phyloP scores from a whole-genome alignment of 2,113 vertebrate genomes.

The Sporophila hypoxantha region DNA sequence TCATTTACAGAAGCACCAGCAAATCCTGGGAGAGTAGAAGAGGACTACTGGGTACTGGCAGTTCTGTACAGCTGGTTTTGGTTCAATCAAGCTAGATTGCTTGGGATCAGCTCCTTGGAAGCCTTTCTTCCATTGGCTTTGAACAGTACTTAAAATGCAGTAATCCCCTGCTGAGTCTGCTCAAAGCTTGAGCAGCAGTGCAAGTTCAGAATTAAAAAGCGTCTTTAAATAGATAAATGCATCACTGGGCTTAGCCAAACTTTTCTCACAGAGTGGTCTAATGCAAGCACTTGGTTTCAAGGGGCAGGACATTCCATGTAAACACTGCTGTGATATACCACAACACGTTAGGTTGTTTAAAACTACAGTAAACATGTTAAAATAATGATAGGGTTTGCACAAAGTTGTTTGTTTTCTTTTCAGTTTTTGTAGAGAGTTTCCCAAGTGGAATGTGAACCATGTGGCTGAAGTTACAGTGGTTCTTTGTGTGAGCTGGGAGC shows the following conservation, averaged over 20 bases:
- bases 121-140: constrained; percentile 47
- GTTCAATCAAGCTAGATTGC: constrained; percentile 26
- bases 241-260: constrained; percentile 43
- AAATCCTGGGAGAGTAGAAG: neutral
- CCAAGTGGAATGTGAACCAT: neutral
- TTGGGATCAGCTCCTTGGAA: constrained; percentile 47
- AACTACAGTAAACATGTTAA: neutral
- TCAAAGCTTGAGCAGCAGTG: constrained; percentile 34
- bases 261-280: constrained; percentile 24
- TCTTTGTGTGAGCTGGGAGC: neutral
- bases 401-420: neutral
- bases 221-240: constrained; percentile 61
- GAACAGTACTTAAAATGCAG: constrained; percentile 37
- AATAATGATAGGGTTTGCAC: neutral
- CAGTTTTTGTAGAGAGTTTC: neutral
- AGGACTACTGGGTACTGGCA: neutral
- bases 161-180: constrained; percentile 38
- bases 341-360: neutral
- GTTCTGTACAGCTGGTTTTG: neutral
- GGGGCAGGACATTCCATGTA: neutral
- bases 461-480: neutral
- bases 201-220: constrained; percentile 55
- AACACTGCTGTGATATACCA: neutral
- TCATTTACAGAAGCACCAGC: constrained; percentile 2
- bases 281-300: neutral